phyloP scores from a whole-genome alignment of 1,140 invertebrate genomes.

The Lamellibrachia luymesi region DNA sequence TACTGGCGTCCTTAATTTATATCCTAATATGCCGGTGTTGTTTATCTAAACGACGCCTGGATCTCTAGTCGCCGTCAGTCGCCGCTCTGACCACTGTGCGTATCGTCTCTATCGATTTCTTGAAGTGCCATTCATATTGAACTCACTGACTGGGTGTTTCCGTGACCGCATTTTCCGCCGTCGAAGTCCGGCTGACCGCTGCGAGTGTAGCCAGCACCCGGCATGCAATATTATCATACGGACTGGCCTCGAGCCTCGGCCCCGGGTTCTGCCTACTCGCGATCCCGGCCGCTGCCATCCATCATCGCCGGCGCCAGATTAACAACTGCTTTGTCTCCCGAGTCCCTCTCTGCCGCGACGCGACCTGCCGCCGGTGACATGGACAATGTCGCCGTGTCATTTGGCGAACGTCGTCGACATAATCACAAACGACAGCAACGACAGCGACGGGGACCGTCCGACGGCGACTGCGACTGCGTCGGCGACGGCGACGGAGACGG shows the following conservation, averaged over 20 bases:
- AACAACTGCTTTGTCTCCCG: not conserved
- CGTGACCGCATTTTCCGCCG: not conserved
- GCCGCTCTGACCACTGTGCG: no score
- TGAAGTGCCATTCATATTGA: not conserved
- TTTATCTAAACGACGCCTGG: no score
- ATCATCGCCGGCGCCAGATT: slow-evolving; percentile 2
- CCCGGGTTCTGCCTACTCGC: no score
- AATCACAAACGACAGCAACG: no score
- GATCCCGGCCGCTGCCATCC: not conserved
- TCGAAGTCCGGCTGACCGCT: not conserved
- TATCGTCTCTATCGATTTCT: not conserved
- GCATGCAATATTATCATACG: not conserved
- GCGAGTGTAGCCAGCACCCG: not conserved
- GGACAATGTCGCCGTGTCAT: not conserved
- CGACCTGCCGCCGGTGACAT: not conserved
- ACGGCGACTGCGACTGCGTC: no score
- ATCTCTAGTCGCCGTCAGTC: no score
- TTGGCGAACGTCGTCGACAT: not conserved
- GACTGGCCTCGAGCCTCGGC: not conserved
- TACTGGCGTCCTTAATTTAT: no score
- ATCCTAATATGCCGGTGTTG: no score
- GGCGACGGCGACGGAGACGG: no score
- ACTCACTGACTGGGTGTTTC: not conserved
- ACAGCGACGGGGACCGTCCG: no score
- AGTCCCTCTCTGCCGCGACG: not conserved